A percentile compares a stretch with the other conserved stretches of the same genome.
Evolutionary conservation across 1,140 invertebrate species (phyloP).

Genomic region (Ganaspis sp.): DNA sequence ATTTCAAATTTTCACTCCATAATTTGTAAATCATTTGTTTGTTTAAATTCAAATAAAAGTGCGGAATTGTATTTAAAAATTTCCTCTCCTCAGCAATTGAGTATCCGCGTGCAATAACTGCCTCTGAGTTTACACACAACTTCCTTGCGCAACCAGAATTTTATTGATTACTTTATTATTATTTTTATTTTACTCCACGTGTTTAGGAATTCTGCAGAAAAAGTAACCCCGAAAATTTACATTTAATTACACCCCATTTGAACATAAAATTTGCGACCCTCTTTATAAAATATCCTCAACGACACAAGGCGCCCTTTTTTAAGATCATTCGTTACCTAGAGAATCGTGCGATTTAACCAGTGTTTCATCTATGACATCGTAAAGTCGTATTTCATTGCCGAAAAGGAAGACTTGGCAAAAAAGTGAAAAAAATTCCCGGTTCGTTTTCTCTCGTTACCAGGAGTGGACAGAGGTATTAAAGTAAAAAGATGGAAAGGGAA

Average conservation of each 20-base stretch:
- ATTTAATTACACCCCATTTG: background rate
- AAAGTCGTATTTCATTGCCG: conserved; percentile 11
- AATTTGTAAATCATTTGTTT: too few relatives aligned
- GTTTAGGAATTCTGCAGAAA: too few relatives aligned
- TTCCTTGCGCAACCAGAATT: too few relatives aligned
- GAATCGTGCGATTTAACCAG: background rate
- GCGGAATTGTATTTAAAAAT: too few relatives aligned
- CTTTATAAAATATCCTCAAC: background rate
- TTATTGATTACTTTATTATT: too few relatives aligned
- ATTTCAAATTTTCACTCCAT: too few relatives aligned
- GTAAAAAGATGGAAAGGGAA: conserved; percentile 25
- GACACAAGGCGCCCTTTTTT: background rate
- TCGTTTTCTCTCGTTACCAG: background rate
- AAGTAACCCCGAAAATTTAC: background rate
- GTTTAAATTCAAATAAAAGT: too few relatives aligned
- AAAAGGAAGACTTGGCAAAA: background rate
- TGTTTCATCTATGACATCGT: background rate
- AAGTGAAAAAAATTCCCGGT: conserved; percentile 21
- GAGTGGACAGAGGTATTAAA: background rate
- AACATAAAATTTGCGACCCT: background rate
- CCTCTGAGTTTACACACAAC: too few relatives aligned
- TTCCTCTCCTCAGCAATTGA: too few relatives aligned
- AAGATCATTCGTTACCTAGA: background rate
- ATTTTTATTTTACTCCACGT: too few relatives aligned
- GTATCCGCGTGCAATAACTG: too few relatives aligned